Percentiles rank a stretch among this genome's conserved stretches.
Conservation (phyloP, 2,888 invertebrate species). For the Hypercompe scribonia region DNA sequence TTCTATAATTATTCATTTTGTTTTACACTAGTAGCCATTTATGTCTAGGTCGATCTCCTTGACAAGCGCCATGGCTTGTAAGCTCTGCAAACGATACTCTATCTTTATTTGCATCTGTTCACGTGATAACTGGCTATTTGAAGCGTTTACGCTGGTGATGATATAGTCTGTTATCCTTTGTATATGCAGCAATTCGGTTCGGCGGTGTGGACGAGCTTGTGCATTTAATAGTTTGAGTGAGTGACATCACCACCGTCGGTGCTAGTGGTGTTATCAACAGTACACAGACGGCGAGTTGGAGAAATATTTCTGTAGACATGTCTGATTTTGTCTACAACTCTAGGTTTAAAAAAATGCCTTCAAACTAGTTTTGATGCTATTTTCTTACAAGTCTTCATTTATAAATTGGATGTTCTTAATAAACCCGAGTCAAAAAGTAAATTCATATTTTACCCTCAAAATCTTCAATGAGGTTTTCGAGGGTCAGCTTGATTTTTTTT, state of each 20-base stretch:
- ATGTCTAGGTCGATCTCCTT: neutral
- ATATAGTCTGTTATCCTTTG: neutral
- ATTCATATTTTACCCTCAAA: too few relatives aligned
- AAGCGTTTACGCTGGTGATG: slow-evolving; percentile 1
- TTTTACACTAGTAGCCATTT: neutral
- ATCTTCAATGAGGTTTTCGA: too few relatives aligned
- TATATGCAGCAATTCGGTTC: neutral
- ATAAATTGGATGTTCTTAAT: neutral
- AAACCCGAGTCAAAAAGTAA: too few relatives aligned
- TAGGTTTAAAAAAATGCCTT: too few relatives aligned
- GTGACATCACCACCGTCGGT: neutral
- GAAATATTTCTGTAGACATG: neutral
- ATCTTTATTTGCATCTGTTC: neutral
- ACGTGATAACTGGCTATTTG: neutral
- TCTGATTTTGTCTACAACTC: neutral
- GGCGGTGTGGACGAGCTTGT: neutral
- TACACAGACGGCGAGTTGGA: neutral
- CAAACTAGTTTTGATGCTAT: too few relatives aligned
- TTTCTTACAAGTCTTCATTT: neutral
- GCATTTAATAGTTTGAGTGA: neutral
- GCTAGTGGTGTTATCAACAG: neutral
- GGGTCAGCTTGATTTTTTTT: too few relatives aligned
- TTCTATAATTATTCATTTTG: neutral
- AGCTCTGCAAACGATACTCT: neutral
- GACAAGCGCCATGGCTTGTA: neutral